Base-by-base conservation (phyloP, 2,113 vertebrate species). In the Brachypteracias leptosomus region DNA sequence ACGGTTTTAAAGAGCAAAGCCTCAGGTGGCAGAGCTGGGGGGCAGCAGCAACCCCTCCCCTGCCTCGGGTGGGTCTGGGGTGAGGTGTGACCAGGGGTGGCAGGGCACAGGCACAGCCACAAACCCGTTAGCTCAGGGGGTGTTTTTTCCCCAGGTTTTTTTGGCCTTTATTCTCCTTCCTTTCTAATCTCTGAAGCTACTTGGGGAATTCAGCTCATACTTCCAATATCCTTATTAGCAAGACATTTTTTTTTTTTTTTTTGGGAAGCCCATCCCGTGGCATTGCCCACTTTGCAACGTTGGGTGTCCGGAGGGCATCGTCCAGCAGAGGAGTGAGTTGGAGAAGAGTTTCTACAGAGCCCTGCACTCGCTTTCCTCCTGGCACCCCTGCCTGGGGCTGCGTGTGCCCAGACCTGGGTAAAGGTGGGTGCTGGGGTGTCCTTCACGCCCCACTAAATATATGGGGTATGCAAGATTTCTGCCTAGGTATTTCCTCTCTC, bases 391-490 rank as follows among this genome's bases (percentile, higher is more conserved):
- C 31, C 21, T 3, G 2, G 26, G 46, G 42, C 17, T 20, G 14
- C 4, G 0, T 2, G 7, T 6, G 13, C 28, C 36, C 1, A 24
- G 13, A 11, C 33, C 18, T 1, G 1, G 5, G 16, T 29, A 16
- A 21, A 55, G 42, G 14, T 2, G 29, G n/a, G 6, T 63, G 33
- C 70, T 66, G 26, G 21, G 28, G 4, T 36, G 20, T 66, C 8
- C 65, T 85, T 62, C 40, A 1, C 19, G 6, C 8, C 20, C 59
- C 18, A 3, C 26, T 13, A 47, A 29, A 82, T 25, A 47, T 52
- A 35, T 16, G 49, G 18, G 20, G 6, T 5, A 7, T 6, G 4
- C 11, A 24, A 33, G 18, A 47, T 40, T 86, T 49, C 52, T 33
- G 40, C 38, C 18, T 17, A 16, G 18, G 19, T 29, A 22, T 36